Percentiles rank a stretch among this genome's conserved stretches.
Conservation (phyloP, 2,113 vertebrate species). For the Microtus ochrogaster region DNA sequence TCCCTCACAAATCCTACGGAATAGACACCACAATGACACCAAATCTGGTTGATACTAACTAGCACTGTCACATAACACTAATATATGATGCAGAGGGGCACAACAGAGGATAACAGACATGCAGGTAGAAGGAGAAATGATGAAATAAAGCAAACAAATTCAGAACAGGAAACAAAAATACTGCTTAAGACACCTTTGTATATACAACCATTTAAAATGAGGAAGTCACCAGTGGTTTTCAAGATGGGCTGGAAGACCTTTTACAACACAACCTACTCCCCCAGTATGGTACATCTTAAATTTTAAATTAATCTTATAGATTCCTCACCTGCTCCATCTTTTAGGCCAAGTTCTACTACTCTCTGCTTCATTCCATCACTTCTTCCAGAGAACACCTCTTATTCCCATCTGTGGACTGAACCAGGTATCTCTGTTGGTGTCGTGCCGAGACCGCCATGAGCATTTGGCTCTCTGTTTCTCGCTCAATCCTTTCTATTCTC, state of each 20-base stretch:
- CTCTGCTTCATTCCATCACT: neutral
- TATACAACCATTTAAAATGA: neutral
- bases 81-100: neutral
- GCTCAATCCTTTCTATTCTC: neutral
- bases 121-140: neutral
- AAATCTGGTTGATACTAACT: neutral
- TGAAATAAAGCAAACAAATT: neutral
- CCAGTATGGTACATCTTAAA: fast-evolving
- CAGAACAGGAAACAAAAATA: neutral
- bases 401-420: neutral
- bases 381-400: neutral
- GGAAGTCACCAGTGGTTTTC: neutral
- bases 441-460: neutral
- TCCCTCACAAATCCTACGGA: neutral
- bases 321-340: no score
- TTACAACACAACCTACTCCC: neutral
- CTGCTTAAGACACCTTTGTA: neutral
- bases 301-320: no score
- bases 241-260: neutral
- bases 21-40: neutral
- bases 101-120: neutral
- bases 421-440: neutral
- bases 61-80: neutral
- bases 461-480: neutral
- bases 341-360: neutral